phyloP scores from a whole-genome alignment of 2,113 vertebrate genomes.

The Saguinus imperator region DNA sequence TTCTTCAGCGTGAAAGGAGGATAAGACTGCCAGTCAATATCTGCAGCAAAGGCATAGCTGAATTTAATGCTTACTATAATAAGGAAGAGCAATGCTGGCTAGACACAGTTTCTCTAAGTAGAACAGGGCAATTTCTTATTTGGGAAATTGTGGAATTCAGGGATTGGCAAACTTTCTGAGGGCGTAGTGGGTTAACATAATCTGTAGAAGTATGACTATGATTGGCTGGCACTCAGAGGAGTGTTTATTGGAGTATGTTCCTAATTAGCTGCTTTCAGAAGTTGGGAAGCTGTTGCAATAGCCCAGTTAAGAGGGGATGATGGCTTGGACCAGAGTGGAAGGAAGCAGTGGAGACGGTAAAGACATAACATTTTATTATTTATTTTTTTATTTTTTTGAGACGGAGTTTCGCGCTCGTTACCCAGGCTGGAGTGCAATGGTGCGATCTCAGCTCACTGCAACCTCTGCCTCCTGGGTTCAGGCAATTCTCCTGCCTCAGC shows the following conservation, averaged over 20 bases:
- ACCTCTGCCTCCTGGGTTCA: too few relatives aligned
- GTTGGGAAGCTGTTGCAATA: not conserved
- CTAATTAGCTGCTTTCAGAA: not conserved
- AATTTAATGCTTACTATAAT: not conserved
- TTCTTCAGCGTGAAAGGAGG: constrained; percentile 4
- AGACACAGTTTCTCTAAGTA: not conserved
- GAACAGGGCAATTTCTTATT: not conserved
- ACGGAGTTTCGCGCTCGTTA: too few relatives aligned
- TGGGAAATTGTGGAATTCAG: not conserved
- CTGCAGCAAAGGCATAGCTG: not conserved
- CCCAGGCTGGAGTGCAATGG: too few relatives aligned
- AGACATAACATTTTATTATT: not conserved
- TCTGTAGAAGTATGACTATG: not conserved
- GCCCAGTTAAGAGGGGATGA: not conserved
- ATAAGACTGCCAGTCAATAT: not conserved
- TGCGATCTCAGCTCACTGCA: too few relatives aligned
- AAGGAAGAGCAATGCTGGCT: not conserved
- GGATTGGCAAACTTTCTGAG: not conserved
- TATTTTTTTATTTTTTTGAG: too few relatives aligned
- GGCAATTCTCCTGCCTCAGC: too few relatives aligned
- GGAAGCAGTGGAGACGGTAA: not conserved
- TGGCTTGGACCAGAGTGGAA: not conserved
- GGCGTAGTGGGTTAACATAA: not conserved
- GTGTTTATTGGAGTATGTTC: not conserved
- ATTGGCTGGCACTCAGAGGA: not conserved